Evolutionary conservation across 2,113 vertebrate species (phyloP), one percentile per base, ranked within the genome.

Genomic region (Cervus canadensis): DNA sequence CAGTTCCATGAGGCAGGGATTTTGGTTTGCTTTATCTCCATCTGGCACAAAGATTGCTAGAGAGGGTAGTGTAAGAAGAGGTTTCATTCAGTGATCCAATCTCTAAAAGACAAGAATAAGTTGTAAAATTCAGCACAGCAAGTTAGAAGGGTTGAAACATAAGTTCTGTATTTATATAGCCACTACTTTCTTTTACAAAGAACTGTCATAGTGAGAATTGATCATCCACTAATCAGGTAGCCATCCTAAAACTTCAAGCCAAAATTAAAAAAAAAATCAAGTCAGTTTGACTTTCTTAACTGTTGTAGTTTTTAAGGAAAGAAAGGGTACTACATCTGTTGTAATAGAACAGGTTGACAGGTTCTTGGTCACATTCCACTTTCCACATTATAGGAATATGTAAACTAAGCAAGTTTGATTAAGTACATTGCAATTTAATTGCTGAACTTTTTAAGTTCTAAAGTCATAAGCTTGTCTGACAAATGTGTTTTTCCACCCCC

Each of bases 341-440:
- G n/a, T n/a, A 91, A 95, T 7, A 95, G 26, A 96, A 82, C 89
- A 78, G 26, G 87, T 57, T 91, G 86, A 97, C 96, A 94, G 13
- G 10, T 89, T 95, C 57, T 96, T 94, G 45, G 56, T 97, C 40
- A 95, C 92, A 97, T 87, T 71, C n/a, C 40, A 93, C 28, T 94
- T 98, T 97, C 40, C 6, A 89, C 36, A 87, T 67, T 93, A 86
- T 93, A 91, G 81, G 87, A 96, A 81, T 91, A 91, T 93, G 67
- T 91, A 93, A 97, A 96, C 52, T 88, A 85, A 93, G 93, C n/a
- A 93, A 87, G 25, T 26, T 60, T 92, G n/a, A 94, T 88, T 93
- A 97, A 91, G 59, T 36, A 88, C 43, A 91, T n/a, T 95, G n/a
- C 12, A 82, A 71, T 67, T 95, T 93, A 97, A 92, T 43, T 88